phyloP scores from a whole-genome alignment of 2,797 vertebrate species.

The Bucorvus abyssinicus region DNA sequence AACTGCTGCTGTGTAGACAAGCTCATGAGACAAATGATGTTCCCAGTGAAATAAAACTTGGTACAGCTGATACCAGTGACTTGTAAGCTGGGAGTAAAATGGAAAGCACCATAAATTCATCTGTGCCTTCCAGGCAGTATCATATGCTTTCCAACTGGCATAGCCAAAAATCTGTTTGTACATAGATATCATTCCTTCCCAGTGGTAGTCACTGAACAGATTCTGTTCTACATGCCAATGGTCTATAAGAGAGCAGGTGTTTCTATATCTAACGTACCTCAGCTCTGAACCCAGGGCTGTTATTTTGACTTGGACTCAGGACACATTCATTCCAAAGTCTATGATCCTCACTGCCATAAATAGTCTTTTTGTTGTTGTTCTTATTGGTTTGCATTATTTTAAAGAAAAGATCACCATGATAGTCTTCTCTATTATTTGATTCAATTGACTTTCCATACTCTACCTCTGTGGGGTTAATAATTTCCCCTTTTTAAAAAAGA shows the following conservation, averaged over 20 bases:
- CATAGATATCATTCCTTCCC: slow-evolving; percentile 65
- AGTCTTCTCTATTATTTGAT: background rate
- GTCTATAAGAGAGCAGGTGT: slow-evolving; percentile 52
- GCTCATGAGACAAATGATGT: background rate
- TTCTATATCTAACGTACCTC: slow-evolving; percentile 34
- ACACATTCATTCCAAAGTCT: slow-evolving; percentile 9
- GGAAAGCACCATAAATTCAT: slow-evolving; percentile 47
- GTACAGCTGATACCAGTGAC: slow-evolving; percentile 15
- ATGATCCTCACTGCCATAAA: slow-evolving; percentile 27
- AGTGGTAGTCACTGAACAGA: slow-evolving; percentile 46
- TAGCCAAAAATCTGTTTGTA: slow-evolving; percentile 61
- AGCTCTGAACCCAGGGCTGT: slow-evolving; percentile 27
- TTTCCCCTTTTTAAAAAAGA: background rate
- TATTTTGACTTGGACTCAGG: slow-evolving; percentile 39
- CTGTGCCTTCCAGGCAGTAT: slow-evolving; percentile 30
- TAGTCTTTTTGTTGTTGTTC: background rate
- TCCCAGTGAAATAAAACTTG: background rate
- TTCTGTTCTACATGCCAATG: slow-evolving; percentile 46
- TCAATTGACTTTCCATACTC: background rate
- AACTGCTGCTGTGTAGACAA: background rate
- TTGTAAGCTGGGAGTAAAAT: slow-evolving; percentile 22
- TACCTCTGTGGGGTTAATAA: background rate
- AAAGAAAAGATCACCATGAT: background rate
- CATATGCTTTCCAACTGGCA: slow-evolving; percentile 60
- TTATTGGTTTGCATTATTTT: background rate